Conservation (phyloP, 2,888 invertebrate genomes). For the Phyto melanocephala region DNA sequence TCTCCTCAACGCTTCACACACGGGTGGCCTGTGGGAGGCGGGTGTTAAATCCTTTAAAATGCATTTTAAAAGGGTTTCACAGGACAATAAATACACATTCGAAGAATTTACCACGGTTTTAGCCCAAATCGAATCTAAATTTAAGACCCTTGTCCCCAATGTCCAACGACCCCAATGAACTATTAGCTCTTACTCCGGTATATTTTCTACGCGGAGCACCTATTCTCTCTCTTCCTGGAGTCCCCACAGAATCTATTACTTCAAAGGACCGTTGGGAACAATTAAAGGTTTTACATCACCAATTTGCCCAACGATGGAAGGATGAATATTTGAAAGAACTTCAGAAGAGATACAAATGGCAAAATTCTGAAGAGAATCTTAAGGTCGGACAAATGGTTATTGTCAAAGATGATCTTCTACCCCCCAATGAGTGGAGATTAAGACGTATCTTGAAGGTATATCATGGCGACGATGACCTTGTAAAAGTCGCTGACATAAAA, state of each 20-base stretch:
- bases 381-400: neutral
- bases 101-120: constrained; percentile 43
- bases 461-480: neutral
- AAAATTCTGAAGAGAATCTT: neutral
- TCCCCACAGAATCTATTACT: neutral
- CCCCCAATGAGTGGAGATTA: neutral
- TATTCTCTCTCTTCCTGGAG: neutral
- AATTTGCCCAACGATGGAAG: constrained; percentile 25
- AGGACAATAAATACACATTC: constrained; percentile 6
- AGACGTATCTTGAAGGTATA: neutral
- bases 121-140: constrained; percentile 32
- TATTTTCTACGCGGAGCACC: neutral
- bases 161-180: neutral
- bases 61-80: constrained; percentile 18
- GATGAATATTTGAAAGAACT: neutral
- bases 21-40: constrained; percentile 49
- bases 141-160: constrained; percentile 18
- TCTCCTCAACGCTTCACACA: neutral
- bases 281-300: constrained; percentile 32
- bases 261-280: constrained; percentile 15
- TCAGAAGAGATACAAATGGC: neutral
- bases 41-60: constrained; percentile 38
- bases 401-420: constrained; percentile 2
- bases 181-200: neutral
- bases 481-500: constrained; percentile 6